These are phyloP conservation scores for Gopherus evgoodei DNA, from an alignment of 2,113 vertebrate species.

Conservation along the genomic window DNA sequence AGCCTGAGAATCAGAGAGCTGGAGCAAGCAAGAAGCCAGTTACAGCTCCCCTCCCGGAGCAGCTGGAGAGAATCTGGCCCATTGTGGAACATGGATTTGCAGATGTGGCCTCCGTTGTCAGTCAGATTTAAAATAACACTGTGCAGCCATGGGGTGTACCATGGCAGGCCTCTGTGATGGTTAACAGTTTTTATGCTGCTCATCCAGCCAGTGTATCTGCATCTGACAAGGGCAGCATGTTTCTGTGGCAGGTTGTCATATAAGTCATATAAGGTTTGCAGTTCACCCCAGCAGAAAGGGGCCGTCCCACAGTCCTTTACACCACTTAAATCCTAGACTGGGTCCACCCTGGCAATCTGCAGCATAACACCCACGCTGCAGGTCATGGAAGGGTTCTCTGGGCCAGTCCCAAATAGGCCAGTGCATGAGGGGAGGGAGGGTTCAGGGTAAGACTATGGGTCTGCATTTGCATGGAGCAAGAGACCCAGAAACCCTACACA, in stretches of 20 bases:
- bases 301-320: neutral
- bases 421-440: neutral
- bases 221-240: neutral
- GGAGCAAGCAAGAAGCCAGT: too few relatives aligned
- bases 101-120: neutral
- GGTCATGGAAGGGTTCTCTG: neutral
- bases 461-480: neutral
- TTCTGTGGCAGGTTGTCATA: neutral
- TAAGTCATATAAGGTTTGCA: neutral
- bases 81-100: neutral
- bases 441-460: neutral
- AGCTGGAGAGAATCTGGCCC: neutral
- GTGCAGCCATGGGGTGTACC: neutral
- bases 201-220: neutral
- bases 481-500: neutral
- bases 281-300: neutral
- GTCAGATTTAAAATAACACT: neutral
- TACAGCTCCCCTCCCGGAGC: too few relatives aligned
- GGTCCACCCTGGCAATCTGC: neutral
- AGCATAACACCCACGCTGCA: neutral
- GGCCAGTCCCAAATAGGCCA: neutral
- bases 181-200: neutral
- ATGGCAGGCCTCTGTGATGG: too few relatives aligned
- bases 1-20: neutral
- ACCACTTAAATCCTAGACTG: neutral